Evolutionary conservation across 1,140 invertebrate genomes (phyloP).

Genomic region (Campoletis sonorensis): DNA sequence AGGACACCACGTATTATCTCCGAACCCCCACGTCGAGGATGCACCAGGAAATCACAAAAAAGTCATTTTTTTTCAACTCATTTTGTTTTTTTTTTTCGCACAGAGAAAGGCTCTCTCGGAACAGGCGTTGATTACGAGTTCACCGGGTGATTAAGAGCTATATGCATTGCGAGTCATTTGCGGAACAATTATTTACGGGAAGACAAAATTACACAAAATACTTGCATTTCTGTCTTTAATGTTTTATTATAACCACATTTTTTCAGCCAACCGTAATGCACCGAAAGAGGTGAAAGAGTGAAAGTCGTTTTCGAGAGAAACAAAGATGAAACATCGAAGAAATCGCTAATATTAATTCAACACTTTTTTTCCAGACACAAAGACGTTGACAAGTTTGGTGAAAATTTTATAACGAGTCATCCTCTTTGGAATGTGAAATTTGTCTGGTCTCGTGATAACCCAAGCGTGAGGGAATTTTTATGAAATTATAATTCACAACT

Average conservation of each 20-base stretch:
- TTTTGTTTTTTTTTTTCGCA: not conserved
- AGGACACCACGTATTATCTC: constrained; percentile 45
- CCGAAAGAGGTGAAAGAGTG: not conserved
- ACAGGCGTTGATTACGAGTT: not conserved
- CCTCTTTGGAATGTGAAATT: not conserved
- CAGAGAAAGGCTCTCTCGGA: not conserved
- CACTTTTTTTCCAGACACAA: not conserved
- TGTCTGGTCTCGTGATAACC: too few species aligned
- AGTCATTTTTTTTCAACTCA: constrained; percentile 23
- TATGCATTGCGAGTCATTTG: not conserved
- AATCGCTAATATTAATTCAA: not conserved
- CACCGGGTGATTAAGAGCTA: not conserved
- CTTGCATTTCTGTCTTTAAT: not conserved
- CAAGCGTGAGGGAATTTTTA: too few species aligned
- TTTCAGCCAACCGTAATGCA: too few species aligned
- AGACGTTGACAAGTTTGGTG: constrained; percentile 54
- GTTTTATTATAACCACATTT: too few species aligned
- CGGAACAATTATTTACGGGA: not conserved
- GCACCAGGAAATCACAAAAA: constrained; percentile 41
- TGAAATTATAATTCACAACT: too few species aligned
- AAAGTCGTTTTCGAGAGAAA: constrained; percentile 20
- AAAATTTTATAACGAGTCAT: constrained; percentile 56
- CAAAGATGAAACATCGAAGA: constrained; percentile 10
- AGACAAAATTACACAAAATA: not conserved
- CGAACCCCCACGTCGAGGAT: constrained; percentile 40